Conservation (phyloP, 1,140 invertebrate genomes). For the Carposina sasakii region DNA sequence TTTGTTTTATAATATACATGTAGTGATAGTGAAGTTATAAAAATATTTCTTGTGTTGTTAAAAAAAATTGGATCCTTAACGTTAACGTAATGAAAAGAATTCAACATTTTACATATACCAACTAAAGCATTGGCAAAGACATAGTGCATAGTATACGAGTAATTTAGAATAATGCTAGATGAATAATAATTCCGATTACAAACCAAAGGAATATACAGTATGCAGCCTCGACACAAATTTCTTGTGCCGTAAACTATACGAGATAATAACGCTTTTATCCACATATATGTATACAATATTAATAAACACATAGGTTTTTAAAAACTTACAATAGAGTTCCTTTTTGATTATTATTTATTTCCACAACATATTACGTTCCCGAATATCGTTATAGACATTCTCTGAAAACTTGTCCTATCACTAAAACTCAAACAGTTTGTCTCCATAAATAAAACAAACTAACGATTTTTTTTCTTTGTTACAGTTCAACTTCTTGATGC, state of each 20-base stretch:
- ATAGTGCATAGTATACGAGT: slow-evolving; percentile 24
- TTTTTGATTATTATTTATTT: too few relatives aligned
- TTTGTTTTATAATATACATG: too few relatives aligned
- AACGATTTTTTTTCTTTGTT: slow-evolving; percentile 50
- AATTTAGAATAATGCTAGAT: slow-evolving; percentile 33
- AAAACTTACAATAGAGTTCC: neutral
- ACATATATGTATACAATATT: slow-evolving; percentile 11
- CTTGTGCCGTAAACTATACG: slow-evolving; percentile 51
- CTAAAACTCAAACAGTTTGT: neutral
- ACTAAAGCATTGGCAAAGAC: too few relatives aligned
- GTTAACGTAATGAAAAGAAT: too few relatives aligned
- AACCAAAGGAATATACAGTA: slow-evolving; percentile 37
- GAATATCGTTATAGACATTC: neutral
- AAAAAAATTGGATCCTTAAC: too few relatives aligned
- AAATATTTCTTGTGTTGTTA: too few relatives aligned
- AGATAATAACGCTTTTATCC: slow-evolving; percentile 47
- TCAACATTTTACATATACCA: too few relatives aligned
- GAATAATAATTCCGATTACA: slow-evolving; percentile 45
- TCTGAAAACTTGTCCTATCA: neutral
- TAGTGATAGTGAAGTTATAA: too few relatives aligned
- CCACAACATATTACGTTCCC: neutral
- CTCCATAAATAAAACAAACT: too few relatives aligned
- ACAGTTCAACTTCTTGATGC: slow-evolving; percentile 56
- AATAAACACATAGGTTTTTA: neutral
- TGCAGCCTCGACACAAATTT: slow-evolving; percentile 65